Percentiles rank a stretch among this genome's conserved stretches.
Evolutionary conservation across 2,797 vertebrate species (phyloP).

Genomic region (Dermochelys coriacea): DNA sequence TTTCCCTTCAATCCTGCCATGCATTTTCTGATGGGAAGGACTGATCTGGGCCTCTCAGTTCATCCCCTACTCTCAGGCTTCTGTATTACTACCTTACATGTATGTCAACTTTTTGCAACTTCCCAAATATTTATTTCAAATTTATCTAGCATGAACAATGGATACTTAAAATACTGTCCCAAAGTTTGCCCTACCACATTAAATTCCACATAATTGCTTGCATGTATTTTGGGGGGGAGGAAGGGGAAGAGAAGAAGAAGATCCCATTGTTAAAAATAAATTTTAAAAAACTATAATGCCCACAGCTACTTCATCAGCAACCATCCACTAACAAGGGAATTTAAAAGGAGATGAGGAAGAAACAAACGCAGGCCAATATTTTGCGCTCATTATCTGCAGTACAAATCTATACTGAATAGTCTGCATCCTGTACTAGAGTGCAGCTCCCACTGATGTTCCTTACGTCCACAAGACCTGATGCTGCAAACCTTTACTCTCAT

Average conservation of each 20-base stretch:
- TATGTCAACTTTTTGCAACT: background rate
- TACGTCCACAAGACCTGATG: background rate
- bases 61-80: background rate
- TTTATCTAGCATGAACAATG: background rate
- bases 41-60: background rate
- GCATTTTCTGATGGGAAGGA: background rate
- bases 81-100: background rate
- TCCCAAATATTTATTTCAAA: slow-evolving; percentile 19
- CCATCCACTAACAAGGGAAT: background rate
- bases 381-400: background rate
- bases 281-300: slow-evolving; percentile 19
- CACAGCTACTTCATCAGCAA: background rate
- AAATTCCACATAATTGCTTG: background rate
- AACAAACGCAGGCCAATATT: background rate
- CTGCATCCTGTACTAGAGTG: background rate
- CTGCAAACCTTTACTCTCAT: background rate
- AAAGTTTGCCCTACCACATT: background rate
- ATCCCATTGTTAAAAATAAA: background rate
- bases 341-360: background rate
- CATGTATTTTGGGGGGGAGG: background rate
- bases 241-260: background rate
- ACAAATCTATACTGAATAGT: background rate
- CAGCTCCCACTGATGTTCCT: background rate
- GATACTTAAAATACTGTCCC: background rate
- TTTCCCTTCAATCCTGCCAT: background rate